Evolutionary conservation across 64 coral and sea anemone genomes (phyloP).

Genomic region (Catalaphyllia jardinei): DNA sequence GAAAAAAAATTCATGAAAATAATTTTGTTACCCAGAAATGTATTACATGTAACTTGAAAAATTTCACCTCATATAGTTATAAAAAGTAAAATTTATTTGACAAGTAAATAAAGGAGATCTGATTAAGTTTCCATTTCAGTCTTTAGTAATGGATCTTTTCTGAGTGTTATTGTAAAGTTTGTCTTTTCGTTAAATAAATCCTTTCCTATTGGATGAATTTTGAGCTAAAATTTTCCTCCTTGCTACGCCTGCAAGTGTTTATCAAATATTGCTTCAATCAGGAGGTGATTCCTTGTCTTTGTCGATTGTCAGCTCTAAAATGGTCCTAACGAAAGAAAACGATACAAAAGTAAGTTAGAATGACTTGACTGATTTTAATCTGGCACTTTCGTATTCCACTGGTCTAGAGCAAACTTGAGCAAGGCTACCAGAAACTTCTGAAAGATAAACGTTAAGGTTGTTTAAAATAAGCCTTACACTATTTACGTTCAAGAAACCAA

Average conservation of each 20-base stretch:
- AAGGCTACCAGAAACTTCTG: no score
- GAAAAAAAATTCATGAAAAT: background rate
- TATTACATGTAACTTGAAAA: background rate
- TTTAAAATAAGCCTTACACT: no score
- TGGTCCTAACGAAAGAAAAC: background rate
- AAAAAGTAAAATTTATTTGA: conserved; percentile 23
- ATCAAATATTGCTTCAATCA: background rate
- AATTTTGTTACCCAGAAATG: background rate
- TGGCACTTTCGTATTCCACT: no score
- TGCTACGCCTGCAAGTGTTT: no score
- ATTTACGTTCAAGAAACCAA: no score
- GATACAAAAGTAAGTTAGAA: background rate
- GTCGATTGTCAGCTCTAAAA: background rate
- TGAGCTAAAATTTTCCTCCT: no score
- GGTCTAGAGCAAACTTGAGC: no score
- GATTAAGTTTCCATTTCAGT: background rate
- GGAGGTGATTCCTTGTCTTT: background rate
- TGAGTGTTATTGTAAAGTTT: background rate
- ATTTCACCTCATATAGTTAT: background rate
- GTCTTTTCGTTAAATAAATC: background rate
- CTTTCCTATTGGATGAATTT: no score
- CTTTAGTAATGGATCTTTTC: background rate
- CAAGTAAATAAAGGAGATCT: conserved; percentile 27
- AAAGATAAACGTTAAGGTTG: no score
- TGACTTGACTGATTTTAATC: no score